phyloP scores from a whole-genome alignment of 2,113 vertebrate species.

The Sceloporus tristichus region DNA sequence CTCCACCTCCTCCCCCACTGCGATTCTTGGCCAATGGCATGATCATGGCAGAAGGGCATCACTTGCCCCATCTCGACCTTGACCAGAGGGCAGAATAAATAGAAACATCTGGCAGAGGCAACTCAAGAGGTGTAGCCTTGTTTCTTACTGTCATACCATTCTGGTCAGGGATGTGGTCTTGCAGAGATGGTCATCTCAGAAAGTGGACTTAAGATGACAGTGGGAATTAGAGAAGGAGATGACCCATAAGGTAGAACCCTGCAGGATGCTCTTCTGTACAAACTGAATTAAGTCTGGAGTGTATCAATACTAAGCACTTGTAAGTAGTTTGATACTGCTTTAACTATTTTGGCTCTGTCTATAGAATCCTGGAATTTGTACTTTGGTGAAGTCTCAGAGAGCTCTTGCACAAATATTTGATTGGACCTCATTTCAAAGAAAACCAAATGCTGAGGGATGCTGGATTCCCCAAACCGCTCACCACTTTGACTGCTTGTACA shows the following conservation, averaged over 20 bases:
- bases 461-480: too few relatives aligned
- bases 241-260: neutral
- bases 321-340: too few relatives aligned
- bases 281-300: neutral
- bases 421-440: too few relatives aligned
- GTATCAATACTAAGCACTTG: too few relatives aligned
- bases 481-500: too few relatives aligned
- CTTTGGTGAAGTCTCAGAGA: too few relatives aligned
- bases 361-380: too few relatives aligned
- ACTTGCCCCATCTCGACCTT: neutral
- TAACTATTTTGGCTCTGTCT: too few relatives aligned
- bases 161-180: neutral
- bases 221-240: neutral
- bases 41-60: neutral
- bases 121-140: neutral
- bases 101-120: neutral
- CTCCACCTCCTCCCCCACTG: constrained; percentile 25
- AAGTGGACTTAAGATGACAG: neutral
- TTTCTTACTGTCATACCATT: neutral
- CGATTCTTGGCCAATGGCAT: neutral
- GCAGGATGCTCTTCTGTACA: neutral
- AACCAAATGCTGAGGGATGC: too few relatives aligned
- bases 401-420: too few relatives aligned
- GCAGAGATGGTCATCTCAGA: neutral
- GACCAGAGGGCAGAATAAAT: constrained; percentile 22